Evolutionary conservation across 2,113 vertebrate genomes (phyloP).

Genomic region (Apodemus sylvaticus): DNA sequence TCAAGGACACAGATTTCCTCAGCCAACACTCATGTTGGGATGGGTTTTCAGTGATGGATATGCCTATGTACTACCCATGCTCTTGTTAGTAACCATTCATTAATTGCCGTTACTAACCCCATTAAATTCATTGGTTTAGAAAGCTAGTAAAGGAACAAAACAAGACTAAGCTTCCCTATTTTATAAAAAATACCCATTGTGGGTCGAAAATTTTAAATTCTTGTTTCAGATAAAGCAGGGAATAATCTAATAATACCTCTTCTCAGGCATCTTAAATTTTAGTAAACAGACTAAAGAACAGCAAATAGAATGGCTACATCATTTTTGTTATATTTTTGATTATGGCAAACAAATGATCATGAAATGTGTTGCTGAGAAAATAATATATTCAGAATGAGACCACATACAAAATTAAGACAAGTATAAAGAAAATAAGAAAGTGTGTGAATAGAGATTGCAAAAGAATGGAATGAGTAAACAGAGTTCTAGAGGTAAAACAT

Average conservation of each 20-base stretch:
- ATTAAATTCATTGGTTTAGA: too few species aligned
- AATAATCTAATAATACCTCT: not conserved
- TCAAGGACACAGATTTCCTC: not conserved
- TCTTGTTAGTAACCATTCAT: not conserved
- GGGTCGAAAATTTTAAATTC: not conserved
- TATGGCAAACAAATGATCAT: not conserved
- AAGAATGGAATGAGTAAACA: not conserved
- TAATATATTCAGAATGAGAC: not conserved
- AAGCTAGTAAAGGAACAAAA: not conserved
- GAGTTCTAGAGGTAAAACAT: not conserved
- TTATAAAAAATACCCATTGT: not conserved
- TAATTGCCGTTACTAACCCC: not conserved
- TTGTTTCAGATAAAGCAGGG: not conserved
- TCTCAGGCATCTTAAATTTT: not conserved
- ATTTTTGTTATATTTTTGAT: not conserved
- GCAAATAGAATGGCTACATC: not conserved
- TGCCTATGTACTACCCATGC: too few species aligned
- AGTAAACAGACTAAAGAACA: not conserved
- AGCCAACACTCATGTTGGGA: not conserved
- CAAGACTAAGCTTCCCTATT: not conserved
- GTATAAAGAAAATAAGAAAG: not conserved
- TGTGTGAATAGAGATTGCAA: not conserved
- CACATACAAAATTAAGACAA: not conserved
- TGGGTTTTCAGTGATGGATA: not conserved
- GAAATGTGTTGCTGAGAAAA: not conserved